phyloP scores from a whole-genome alignment of 2,113 vertebrate species.

The Hippoglossus stenolepis region DNA sequence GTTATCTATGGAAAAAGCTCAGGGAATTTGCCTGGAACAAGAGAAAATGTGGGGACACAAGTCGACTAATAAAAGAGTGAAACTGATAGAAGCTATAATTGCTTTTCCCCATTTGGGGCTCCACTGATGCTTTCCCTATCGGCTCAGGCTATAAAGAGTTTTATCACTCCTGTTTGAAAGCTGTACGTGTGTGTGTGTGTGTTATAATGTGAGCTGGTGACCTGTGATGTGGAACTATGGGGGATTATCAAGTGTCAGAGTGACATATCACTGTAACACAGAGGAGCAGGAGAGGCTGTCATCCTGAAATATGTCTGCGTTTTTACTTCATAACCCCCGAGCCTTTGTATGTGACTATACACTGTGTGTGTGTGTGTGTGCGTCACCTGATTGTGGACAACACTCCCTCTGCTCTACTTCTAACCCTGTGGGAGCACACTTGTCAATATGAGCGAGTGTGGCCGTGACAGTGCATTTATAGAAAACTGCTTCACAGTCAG shows the following conservation, averaged over 20 bases:
- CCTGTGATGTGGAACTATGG: constrained; percentile 69
- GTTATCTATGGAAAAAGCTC: constrained; percentile 30
- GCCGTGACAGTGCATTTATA: constrained; percentile 49
- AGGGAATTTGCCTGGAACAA: not conserved
- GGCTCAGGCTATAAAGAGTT: constrained; percentile 49
- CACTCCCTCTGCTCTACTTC: constrained; percentile 37
- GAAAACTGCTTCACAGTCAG: constrained; percentile 53
- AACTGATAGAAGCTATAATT: constrained; percentile 57
- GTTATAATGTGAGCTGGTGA: constrained; percentile 35
- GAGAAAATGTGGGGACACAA: constrained; percentile 35
- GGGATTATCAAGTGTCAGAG: constrained; percentile 79
- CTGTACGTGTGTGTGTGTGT: constrained; percentile 15
- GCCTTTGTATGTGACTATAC: constrained; percentile 28
- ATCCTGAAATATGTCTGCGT: constrained; percentile 73
- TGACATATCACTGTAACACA: constrained; percentile 76
- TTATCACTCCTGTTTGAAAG: constrained; percentile 41
- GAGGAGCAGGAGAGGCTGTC: constrained; percentile 63
- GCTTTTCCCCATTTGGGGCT: constrained; percentile 37
- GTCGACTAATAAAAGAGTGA: constrained; percentile 43
- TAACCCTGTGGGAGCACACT: constrained; percentile 39
- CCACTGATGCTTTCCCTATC: constrained; percentile 30
- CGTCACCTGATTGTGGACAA: constrained; percentile 32
- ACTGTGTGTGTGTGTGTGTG: constrained; percentile 16
- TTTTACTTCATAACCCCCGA: constrained; percentile 63
- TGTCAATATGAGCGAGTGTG: constrained; percentile 48